Percentiles rank a stretch among this genome's conserved stretches.
Evolutionary conservation across 1,140 invertebrate genomes (phyloP).

Genomic region (Caenorhabditis briggsae): DNA sequence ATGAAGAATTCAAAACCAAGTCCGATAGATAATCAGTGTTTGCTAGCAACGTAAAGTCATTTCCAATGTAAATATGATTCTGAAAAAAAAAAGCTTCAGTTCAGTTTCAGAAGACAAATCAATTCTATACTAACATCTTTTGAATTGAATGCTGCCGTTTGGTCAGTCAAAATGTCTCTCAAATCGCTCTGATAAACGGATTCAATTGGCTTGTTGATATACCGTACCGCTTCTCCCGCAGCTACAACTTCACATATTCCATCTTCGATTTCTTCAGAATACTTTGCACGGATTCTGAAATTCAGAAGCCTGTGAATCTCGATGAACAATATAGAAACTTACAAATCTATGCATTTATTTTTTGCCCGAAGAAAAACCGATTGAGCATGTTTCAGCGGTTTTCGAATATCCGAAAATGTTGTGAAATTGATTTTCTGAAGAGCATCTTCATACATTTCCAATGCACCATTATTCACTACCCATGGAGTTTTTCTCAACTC

Average conservation of each 20-base stretch:
- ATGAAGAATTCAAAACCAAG: not conserved
- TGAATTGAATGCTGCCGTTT: not conserved
- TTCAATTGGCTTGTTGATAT: not conserved
- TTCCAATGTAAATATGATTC: constrained; percentile 5
- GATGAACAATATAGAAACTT: not conserved
- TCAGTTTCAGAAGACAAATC: not conserved
- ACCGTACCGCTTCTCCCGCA: not conserved
- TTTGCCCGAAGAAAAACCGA: not conserved
- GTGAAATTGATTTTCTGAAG: constrained; percentile 11
- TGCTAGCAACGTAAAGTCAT: constrained; percentile 4
- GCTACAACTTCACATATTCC: constrained; percentile 15
- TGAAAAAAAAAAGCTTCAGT: not conserved
- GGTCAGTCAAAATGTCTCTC: not conserved
- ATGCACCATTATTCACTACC: not conserved
- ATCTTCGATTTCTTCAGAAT: not conserved
- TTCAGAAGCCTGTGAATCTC: not conserved
- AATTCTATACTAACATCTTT: not conserved
- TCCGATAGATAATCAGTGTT: constrained; percentile 28
- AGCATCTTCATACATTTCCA: not conserved
- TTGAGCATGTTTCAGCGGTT: not conserved
- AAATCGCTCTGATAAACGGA: not conserved
- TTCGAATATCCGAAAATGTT: constrained; percentile 9
- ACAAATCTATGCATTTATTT: not conserved
- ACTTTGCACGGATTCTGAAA: not conserved
- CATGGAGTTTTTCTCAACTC: constrained; percentile 10